Conservation (phyloP, 1,140 invertebrate genomes). For the Oscheius sp. region DNA sequence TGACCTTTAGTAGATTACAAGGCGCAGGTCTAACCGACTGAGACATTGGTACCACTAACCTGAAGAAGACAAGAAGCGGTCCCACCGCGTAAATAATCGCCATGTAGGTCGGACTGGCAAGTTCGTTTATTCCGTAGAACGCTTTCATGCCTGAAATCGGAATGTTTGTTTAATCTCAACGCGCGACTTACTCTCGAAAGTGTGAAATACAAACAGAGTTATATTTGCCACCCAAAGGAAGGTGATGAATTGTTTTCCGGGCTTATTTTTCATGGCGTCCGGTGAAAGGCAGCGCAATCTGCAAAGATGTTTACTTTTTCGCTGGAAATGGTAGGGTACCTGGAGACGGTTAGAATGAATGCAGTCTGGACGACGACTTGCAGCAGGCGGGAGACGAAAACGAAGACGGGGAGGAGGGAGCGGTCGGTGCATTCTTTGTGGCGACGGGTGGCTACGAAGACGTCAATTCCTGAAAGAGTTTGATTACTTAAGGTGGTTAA, state of each 20-base stretch:
- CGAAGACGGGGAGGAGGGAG: conserved; percentile 30
- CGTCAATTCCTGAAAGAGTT: conserved; percentile 18
- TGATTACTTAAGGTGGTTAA: too few relatives aligned
- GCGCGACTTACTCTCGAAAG: conserved; percentile 55
- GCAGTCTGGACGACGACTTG: conserved; percentile 58
- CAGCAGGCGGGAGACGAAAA: conserved; percentile 51
- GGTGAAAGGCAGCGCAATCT: conserved; percentile 50
- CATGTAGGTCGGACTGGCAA: conserved; percentile 39
- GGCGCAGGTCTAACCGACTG: too few relatives aligned
- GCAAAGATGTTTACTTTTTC: background rate
- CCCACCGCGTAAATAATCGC: conserved; percentile 54
- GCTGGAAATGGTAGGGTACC: conserved; percentile 16
- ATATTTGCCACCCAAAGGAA: conserved; percentile 59
- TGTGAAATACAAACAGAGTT: conserved; percentile 60
- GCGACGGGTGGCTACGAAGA: conserved; percentile 21
- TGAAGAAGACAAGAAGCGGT: conserved; percentile 57
- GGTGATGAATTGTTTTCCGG: conserved; percentile 60
- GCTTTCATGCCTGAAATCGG: conserved; percentile 27
- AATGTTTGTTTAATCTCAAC: conserved; percentile 8
- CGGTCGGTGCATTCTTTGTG: conserved; percentile 27
- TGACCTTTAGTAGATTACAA: too few relatives aligned
- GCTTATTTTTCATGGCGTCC: conserved; percentile 41
- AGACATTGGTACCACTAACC: too few relatives aligned
- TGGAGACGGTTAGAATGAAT: conserved; percentile 54
- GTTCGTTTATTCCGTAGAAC: conserved; percentile 9